phyloP scores from a whole-genome alignment of 1,140 invertebrate genomes.

The Archegozetes longisetosus region DNA sequence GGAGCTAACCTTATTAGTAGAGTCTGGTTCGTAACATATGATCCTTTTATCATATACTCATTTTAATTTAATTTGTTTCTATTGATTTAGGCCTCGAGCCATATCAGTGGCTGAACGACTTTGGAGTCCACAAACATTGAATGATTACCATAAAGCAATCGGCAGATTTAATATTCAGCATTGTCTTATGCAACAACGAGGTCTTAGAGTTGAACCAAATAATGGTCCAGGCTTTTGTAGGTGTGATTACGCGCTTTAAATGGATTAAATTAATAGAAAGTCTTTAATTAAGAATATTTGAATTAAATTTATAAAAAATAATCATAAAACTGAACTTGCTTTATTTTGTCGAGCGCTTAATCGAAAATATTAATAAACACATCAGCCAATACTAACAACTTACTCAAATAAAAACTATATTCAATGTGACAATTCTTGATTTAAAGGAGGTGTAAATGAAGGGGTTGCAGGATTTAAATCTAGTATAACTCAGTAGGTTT shows the following conservation, averaged over 20 bases:
- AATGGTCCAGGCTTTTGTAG: conserved; percentile 30
- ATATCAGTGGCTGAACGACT: conserved; percentile 64
- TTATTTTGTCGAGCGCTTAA: too few species aligned
- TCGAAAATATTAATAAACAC: too few species aligned
- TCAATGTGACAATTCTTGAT: too few species aligned
- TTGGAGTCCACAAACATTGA: conserved; percentile 43
- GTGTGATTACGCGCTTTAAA: conserved; percentile 21
- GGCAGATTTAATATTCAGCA: conserved; percentile 59
- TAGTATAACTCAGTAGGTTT: too few species aligned
- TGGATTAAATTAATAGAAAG: too few species aligned
- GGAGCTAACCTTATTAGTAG: conserved; percentile 26
- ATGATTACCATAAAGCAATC: conserved; percentile 30
- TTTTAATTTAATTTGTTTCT: conserved; percentile 1
- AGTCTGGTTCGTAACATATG: conserved; percentile 30
- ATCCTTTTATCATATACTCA: background rate
- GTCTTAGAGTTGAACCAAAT: conserved; percentile 50
- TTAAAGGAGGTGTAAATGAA: too few species aligned
- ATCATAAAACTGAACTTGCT: too few species aligned
- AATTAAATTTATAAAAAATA: too few species aligned
- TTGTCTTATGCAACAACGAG: conserved; percentile 57
- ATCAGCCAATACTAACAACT: too few species aligned
- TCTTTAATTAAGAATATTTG: too few species aligned
- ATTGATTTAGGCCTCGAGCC: conserved; percentile 43
- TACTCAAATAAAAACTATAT: too few species aligned
- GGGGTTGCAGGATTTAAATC: too few species aligned